Evolutionary conservation across 2,113 vertebrate species (phyloP).

Genomic region (Xenopus tropicalis): UCB_Xtro_10.0 CM004449.2:86298001-86298500

Average conservation of each 20-base stretch:
- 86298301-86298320: too few species aligned
- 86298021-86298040: slow-evolving; percentile 98
- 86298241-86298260: background rate
- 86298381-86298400: background rate
- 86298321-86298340: background rate
- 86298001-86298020: slow-evolving; percentile 97
- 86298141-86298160: slow-evolving; percentile 97
- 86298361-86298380: background rate
- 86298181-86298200: slow-evolving; percentile 71
- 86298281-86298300: background rate
- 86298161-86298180: slow-evolving; percentile 96
- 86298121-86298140: slow-evolving; percentile 97
- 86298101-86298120: slow-evolving; percentile 96
- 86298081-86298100: slow-evolving; percentile 97
- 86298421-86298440: slow-evolving; percentile 18
- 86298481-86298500: background rate
- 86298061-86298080: slow-evolving; percentile 86
- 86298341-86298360: background rate
- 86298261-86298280: background rate
- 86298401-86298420: background rate
- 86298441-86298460: slow-evolving; percentile 17
- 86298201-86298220: background rate
- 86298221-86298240: background rate
- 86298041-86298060: slow-evolving; percentile 93
- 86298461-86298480: background rate